These are phyloP conservation scores for Amphilophus citrinellus DNA, from an alignment of 2,113 vertebrate species.

Conservation along the genomic window DNA sequence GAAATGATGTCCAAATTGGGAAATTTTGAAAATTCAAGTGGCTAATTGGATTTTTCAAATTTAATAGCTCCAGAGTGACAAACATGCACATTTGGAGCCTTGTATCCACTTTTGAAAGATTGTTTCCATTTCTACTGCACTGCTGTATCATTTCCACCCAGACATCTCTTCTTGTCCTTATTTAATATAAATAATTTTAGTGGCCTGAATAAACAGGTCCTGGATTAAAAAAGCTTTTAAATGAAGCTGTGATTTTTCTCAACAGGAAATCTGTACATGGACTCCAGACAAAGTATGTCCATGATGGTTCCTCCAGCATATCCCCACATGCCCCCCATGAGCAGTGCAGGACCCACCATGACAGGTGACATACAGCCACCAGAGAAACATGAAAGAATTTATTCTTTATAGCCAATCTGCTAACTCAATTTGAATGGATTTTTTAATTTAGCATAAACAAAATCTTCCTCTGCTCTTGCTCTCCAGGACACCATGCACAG, in stretches of 20 bases:
- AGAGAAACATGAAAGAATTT: background rate
- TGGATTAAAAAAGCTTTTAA: background rate
- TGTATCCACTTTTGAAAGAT: background rate
- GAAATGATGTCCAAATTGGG: background rate
- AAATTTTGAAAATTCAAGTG: background rate
- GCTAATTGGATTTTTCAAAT: background rate
- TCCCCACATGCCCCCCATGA: conserved; percentile 88
- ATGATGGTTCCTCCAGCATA: conserved; percentile 93
- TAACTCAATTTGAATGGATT: background rate
- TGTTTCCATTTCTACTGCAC: no score
- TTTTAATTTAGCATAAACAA: background rate
- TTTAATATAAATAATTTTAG: background rate
- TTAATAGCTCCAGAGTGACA: background rate
- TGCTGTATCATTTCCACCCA: no score
- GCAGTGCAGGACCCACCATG: conserved; percentile 86
- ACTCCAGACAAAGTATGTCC: conserved; percentile 89
- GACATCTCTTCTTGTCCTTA: background rate
- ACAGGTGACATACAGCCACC: conserved; percentile 77
- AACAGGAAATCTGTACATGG: conserved; percentile 91
- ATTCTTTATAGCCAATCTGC: background rate
- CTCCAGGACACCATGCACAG: conserved; percentile 88
- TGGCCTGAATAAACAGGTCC: background rate
- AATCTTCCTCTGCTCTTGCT: background rate
- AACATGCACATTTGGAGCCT: background rate
- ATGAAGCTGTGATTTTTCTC: background rate